Evolutionary conservation across 2,888 invertebrate genomes (phyloP), one percentile per base, ranked within the genome.

Genomic region (Scaptomyza parva): DNA sequence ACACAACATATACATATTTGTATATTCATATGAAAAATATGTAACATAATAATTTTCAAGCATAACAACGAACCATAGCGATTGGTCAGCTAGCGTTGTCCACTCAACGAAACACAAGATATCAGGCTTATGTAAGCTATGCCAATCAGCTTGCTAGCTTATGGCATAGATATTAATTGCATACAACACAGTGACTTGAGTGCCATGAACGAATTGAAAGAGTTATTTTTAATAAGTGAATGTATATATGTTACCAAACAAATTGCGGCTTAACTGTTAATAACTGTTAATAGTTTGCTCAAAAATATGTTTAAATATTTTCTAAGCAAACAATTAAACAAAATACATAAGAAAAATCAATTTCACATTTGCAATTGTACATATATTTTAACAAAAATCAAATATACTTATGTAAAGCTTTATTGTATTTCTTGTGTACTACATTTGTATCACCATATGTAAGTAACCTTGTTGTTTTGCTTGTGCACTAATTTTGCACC

Each of bases 141-240:
- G 72, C 85, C 85, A 82, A 82, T 82, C 85, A 75, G 67, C 53
- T 64, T 67, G 55, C 62, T 39, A 65, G 78, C 84, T 81, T 81
- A 76, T 84, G 78, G 66, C 82, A 82, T 53, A 75, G 77, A 85
- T 82, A 82, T 82, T 82, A 82, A 85, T 82, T 82, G 79, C 82
- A 72, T 62, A 74, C 65, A 77, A 59, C 64, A 66, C 48, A 61
- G 54, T 44, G 59, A 45, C 57, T 78, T 53, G 67, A 84, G 70
- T 78, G 71, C 69, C 67, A 70, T 79, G 78, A 81, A 70, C 74
- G 70, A 67, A 71, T 78, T 76, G 47, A 72, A 72, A 66, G 70
- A 70, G 43, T 72, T 58, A 67, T 76, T 71, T 58, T 39, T 20
- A 30, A 51, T 45, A 48, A 44, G 37, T 44, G 54, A 60, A 61